Percentiles rank a stretch among this genome's conserved stretches.
These are phyloP conservation scores for Corythaixoides concolor DNA, from an alignment of 2,113 vertebrate genomes.

Conservation along the genomic window DNA sequence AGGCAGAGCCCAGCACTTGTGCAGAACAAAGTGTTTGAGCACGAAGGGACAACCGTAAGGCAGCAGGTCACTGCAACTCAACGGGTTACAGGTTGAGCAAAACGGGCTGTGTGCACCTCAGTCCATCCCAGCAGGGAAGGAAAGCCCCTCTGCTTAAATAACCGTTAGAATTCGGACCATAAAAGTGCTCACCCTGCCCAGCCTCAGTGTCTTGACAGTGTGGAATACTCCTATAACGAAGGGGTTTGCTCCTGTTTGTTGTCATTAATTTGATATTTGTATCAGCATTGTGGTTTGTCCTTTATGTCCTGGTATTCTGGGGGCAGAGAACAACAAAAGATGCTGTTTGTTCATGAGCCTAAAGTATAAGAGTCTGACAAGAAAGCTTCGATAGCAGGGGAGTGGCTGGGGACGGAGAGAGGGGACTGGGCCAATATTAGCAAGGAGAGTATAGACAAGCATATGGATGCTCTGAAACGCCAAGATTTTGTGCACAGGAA, in stretches of 20 bases:
- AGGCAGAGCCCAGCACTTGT: neutral
- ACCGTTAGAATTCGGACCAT: neutral
- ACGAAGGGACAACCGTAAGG: neutral
- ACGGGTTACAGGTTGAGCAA: neutral
- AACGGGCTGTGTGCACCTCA: neutral
- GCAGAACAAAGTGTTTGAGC: neutral
- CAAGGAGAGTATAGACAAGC: neutral
- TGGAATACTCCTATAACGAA: neutral
- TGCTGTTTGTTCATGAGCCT: neutral
- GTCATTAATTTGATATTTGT: neutral
- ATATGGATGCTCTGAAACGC: neutral
- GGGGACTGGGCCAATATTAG: neutral
- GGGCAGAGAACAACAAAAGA: neutral
- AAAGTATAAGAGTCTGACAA: neutral
- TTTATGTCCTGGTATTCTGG: neutral
- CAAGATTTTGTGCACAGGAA: neutral
- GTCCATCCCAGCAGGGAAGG: neutral
- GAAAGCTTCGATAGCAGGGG: neutral
- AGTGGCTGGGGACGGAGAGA: neutral
- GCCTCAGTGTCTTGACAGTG: rapidly evolving
- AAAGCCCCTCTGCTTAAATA: neutral
- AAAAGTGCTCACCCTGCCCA: neutral
- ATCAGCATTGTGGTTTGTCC: neutral
- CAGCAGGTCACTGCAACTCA: neutral
- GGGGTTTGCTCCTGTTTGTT: neutral